Conservation (phyloP, 2,113 vertebrate genomes). For the Tachuris rubrigastra region DNA sequence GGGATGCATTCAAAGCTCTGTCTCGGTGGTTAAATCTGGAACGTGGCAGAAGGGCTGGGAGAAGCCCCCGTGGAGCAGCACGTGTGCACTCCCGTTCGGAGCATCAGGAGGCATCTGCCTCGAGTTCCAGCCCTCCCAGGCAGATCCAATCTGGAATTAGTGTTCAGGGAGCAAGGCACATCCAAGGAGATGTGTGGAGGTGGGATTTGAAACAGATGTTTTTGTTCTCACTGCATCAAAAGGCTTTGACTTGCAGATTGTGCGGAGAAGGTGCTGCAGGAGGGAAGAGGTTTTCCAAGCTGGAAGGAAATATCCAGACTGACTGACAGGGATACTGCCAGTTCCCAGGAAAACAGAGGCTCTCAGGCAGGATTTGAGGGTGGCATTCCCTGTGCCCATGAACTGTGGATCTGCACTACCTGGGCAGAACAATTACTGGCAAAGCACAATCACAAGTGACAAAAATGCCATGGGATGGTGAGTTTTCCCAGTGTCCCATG, state of each 20-base stretch:
- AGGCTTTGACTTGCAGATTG: background rate
- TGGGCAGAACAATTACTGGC: too few relatives aligned
- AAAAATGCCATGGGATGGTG: too few relatives aligned
- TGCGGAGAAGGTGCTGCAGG: background rate
- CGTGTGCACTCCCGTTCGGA: background rate
- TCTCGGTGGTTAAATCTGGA: constrained; percentile 8
- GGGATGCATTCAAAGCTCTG: background rate
- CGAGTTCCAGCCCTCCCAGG: background rate
- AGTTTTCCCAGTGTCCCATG: too few relatives aligned
- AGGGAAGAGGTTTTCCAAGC: background rate
- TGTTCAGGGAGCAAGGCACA: background rate
- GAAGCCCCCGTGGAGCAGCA: background rate
- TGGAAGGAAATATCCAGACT: background rate
- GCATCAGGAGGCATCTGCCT: background rate
- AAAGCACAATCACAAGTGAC: too few relatives aligned
- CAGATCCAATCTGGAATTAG: background rate
- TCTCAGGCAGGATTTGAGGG: too few relatives aligned
- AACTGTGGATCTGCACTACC: too few relatives aligned
- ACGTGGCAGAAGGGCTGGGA: background rate
- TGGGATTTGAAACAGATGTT: background rate
- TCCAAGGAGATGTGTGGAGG: background rate
- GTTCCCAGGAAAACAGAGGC: too few relatives aligned
- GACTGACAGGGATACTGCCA: too few relatives aligned
- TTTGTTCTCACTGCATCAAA: background rate
- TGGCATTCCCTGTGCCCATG: too few relatives aligned